Percentiles rank a stretch among this genome's conserved stretches.
These are phyloP conservation scores for Chiloscyllium plagiosum DNA, from an alignment of 2,113 vertebrate genomes.

Conservation along the genomic window DNA sequence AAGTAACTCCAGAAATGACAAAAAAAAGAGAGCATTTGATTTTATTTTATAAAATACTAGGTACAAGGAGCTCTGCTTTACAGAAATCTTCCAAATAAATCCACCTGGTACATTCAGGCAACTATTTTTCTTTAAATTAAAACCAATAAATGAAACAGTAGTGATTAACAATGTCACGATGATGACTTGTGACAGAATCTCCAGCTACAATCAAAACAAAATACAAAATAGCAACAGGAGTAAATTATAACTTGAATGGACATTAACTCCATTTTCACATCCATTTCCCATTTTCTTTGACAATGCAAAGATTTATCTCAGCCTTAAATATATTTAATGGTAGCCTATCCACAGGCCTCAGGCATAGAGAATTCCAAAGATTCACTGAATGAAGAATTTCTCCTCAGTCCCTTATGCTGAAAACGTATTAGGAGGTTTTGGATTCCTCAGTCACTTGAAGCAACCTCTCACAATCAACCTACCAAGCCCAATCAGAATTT, in stretches of 20 bases:
- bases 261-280: neutral
- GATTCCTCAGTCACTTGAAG: neutral
- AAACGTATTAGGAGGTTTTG: neutral
- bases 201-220: neutral
- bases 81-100: neutral
- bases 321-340: neutral
- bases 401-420: neutral
- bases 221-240: no score
- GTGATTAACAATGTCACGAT: neutral
- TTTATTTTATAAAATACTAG: neutral
- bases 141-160: neutral
- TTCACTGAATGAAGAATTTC: neutral
- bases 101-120: neutral
- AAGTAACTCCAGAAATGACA: neutral
- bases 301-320: neutral
- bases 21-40: neutral
- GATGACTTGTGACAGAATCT: neutral
- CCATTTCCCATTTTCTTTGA: neutral
- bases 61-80: neutral
- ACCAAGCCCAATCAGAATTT: no score
- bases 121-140: neutral
- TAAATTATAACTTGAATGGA: neutral
- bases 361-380: neutral
- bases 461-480: neutral
- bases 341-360: neutral